Percentiles rank a stretch among this genome's conserved stretches.
Conservation (phyloP, 2,888 invertebrate genomes). For the Sepiola atlantica region DNA sequence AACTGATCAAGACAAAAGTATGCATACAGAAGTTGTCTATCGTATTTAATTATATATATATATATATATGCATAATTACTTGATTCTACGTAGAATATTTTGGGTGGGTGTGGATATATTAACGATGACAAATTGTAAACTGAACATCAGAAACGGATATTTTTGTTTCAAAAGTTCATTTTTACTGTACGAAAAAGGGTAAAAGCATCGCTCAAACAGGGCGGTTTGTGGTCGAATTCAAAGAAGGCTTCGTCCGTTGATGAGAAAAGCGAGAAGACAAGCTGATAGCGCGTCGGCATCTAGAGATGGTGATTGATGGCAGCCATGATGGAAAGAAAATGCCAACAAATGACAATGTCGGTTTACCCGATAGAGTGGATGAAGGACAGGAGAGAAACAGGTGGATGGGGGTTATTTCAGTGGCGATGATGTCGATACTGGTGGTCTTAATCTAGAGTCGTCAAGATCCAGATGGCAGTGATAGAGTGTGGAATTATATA, state of each 20-base stretch:
- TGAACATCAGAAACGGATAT: neutral
- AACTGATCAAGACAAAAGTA: too few relatives aligned
- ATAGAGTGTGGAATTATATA: neutral
- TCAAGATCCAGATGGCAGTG: neutral
- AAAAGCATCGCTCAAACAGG: neutral
- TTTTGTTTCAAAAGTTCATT: neutral
- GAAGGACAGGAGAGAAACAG: neutral
- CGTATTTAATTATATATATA: too few relatives aligned
- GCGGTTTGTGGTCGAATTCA: neutral
- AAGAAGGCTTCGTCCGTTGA: neutral
- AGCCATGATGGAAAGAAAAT: neutral
- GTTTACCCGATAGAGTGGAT: neutral
- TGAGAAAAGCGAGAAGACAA: neutral
- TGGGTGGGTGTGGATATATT: neutral
- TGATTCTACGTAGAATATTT: too few relatives aligned
- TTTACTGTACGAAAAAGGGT: neutral
- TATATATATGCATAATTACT: too few relatives aligned
- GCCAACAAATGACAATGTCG: neutral
- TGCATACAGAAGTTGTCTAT: too few relatives aligned
- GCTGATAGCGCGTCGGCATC: neutral
- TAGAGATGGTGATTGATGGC: neutral
- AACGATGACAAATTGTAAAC: neutral
- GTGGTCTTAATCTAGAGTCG: neutral
- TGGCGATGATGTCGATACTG: neutral
- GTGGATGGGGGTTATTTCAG: neutral